Conservation (phyloP, 2,888 invertebrate genomes). For the Drosophila ezoana region DNA sequence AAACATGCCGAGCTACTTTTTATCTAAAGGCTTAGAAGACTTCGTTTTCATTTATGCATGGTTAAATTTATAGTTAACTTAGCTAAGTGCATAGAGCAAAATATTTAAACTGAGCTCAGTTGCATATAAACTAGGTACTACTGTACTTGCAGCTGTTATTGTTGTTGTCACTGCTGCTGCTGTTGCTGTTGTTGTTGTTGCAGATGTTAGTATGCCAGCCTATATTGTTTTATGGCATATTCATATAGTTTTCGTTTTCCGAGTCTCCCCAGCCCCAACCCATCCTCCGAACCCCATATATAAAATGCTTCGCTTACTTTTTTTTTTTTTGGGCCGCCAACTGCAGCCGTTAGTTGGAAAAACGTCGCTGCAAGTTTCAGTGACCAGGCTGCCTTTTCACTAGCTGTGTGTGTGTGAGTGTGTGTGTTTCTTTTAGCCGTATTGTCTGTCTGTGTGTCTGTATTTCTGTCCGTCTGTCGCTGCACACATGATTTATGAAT, state of each 20-base stretch:
- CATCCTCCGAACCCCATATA: conserved; percentile 17
- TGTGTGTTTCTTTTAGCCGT: conserved; percentile 25
- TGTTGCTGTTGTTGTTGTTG: conserved; percentile 45
- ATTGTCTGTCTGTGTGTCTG: conserved; percentile 21
- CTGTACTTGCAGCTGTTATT: conserved; percentile 58
- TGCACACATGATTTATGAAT: conserved; percentile 82
- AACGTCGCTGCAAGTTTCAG: conserved; percentile 73
- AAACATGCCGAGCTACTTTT: too few species aligned
- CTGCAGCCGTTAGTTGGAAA: conserved; percentile 58
- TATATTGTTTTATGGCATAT: conserved; percentile 78
- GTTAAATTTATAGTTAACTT: too few species aligned
- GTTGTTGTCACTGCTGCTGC: conserved; percentile 20
- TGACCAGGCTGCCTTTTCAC: conserved; percentile 66
- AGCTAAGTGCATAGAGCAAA: neutral
- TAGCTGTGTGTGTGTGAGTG: conserved; percentile 17
- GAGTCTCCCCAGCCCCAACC: neutral
- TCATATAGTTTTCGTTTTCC: conserved; percentile 70
- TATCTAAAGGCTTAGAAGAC: too few species aligned
- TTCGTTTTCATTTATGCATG: neutral
- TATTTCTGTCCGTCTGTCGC: conserved; percentile 55
- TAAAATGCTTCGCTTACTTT: conserved; percentile 62
- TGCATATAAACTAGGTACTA: conserved; percentile 32
- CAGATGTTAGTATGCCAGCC: conserved; percentile 60
- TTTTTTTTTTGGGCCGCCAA: conserved; percentile 51
- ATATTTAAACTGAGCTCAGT: neutral